Evolutionary conservation across 30 jellyfish, hydroid and myxozoan genomes (phyloP).

Genomic region (Cassiopea xamachana): DNA sequence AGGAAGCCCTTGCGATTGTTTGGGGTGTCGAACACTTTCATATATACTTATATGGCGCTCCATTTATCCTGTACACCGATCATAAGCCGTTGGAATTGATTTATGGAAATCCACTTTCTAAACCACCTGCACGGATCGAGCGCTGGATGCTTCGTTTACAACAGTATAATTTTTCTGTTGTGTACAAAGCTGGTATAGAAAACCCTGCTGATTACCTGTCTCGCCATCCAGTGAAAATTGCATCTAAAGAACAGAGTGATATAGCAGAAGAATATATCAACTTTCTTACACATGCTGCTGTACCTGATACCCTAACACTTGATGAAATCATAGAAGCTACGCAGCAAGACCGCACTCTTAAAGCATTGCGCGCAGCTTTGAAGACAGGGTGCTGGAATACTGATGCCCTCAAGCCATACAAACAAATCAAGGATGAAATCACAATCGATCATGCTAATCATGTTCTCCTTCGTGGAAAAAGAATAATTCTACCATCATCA

Average conservation of each 20-base stretch:
- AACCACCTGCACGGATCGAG: constrained; percentile 42
- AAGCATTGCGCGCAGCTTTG: not conserved
- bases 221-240: constrained; percentile 15
- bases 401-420: not conserved
- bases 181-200: constrained; percentile 28
- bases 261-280: not conserved
- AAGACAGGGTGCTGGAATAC: not conserved
- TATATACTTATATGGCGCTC: constrained; percentile 30
- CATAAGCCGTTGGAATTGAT: constrained; percentile 37
- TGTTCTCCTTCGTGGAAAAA: constrained; percentile 23
- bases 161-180: constrained; percentile 27
- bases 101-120: constrained; percentile 18
- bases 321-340: not conserved
- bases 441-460: constrained; percentile 12
- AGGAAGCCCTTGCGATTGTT: constrained; percentile 47
- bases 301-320: not conserved
- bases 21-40: constrained; percentile 50
- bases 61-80: constrained; percentile 24
- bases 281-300: not conserved
- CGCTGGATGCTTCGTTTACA: constrained; percentile 52
- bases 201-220: constrained; percentile 53
- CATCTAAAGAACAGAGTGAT: not conserved
- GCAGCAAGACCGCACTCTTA: not conserved
- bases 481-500: constrained; percentile 33
- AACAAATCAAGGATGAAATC: constrained; percentile 30